Base-by-base conservation (phyloP, 2,888 invertebrate genomes). In the Apodemia mormo region DNA sequence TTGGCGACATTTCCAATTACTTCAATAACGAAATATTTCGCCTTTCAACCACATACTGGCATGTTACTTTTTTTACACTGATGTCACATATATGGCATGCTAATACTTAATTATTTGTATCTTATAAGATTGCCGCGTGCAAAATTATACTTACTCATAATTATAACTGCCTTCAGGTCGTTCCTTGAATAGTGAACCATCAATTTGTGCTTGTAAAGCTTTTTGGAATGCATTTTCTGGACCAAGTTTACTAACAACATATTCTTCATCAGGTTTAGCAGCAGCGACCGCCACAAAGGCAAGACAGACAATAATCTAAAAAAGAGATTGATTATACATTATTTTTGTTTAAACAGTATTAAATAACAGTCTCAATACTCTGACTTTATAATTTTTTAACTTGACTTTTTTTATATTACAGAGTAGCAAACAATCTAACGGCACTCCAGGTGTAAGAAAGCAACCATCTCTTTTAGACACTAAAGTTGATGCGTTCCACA, bases 221-320 rank as follows among this genome's bases (percentile, higher is more conserved):
- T 22, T 22, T 22, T 22, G 22, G 22, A 0, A 22, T 22, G 22
- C 22, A 22, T 22, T 22, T 22, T 22, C 22, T 22, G 54, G 14
- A 52, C 1, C 52, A 52, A 9, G 9, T 14, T 45, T 45, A 45
- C 12, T 4, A 56, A 29, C 29, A 0, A 7, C 45, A 14, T 12
- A 45, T 3, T 45, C 45, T 1, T n/a, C 82, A 2, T 52, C 76
- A 22, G 86, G 84, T 52, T 80, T 83, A 70, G 90, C 87, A 65
- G 76, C 76, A 61, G 80, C 86, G 72, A 82, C 72, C 66, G 88
- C 90, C 83, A 86, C 85, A 12, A 90, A 77, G 76, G 89, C 89
- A 68, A 88, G 78, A 67, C 82, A 33, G 14, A 33, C 61, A 61
- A 61, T 14, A 12, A 61, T 30, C 61, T 61, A 33, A 61, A 58